Percentiles rank a stretch among this genome's conserved stretches.
Evolutionary conservation across 2,888 invertebrate genomes (phyloP).

Genomic region (Acanthococcus lagerstroemiae): DNA sequence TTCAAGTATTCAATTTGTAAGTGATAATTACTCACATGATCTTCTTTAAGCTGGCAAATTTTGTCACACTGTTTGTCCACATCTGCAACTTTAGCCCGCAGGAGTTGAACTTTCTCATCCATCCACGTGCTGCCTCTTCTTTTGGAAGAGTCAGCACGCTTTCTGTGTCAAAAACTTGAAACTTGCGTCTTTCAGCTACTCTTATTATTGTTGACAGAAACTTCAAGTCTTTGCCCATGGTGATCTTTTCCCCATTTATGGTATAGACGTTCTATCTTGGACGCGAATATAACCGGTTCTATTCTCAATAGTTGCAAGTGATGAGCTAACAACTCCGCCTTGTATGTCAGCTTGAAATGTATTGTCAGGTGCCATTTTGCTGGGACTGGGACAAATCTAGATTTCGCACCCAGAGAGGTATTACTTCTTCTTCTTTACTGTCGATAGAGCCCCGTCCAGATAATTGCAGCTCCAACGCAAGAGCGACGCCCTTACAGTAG

Average conservation of each 20-base stretch:
- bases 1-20: too few species aligned
- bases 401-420: not conserved
- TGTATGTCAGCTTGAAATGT: not conserved
- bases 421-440: not conserved
- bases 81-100: too few species aligned
- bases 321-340: not conserved
- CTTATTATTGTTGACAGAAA: not conserved
- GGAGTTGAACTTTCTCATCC: too few species aligned
- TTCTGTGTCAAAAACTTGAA: too few species aligned
- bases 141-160: too few species aligned
- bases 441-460: not conserved
- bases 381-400: not conserved
- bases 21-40: too few species aligned
- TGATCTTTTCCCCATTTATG: not conserved
- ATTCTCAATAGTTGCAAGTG: not conserved
- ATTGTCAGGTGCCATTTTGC: not conserved
- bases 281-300: not conserved
- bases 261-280: not conserved
- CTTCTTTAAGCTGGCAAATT: too few species aligned
- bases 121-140: too few species aligned
- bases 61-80: too few species aligned
- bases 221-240: not conserved
- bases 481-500: not conserved
- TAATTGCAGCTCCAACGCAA: not conserved
- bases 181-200: too few species aligned